Evolutionary conservation across 2,797 vertebrate species (phyloP).

Genomic region (Sylvilagus floridanus): DNA sequence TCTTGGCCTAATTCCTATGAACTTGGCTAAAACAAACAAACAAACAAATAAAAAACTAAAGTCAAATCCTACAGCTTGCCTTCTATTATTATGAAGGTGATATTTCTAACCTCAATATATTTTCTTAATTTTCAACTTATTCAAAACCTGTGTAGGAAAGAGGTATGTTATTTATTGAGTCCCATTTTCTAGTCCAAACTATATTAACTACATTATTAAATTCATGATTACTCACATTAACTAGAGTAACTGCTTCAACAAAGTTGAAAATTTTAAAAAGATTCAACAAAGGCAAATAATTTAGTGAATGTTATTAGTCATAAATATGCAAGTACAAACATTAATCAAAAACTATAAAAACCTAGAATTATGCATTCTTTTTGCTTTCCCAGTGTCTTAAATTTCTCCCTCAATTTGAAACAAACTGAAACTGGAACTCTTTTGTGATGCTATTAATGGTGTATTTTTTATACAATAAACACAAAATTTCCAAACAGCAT

Average conservation of each 20-base stretch:
- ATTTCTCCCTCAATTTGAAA: slow-evolving; percentile 28
- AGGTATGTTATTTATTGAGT: background rate
- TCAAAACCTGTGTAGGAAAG: background rate
- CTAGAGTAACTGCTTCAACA: slow-evolving; percentile 8
- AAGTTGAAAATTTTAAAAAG: slow-evolving; percentile 47
- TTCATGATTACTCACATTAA: background rate
- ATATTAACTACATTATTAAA: slow-evolving; percentile 15
- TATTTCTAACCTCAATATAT: background rate
- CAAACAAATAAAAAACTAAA: background rate
- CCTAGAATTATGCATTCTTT: background rate
- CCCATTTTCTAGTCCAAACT: background rate
- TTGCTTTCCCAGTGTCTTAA: background rate
- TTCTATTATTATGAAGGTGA: background rate
- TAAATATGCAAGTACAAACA: background rate
- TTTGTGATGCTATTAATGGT: background rate
- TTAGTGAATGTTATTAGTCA: slow-evolving; percentile 27
- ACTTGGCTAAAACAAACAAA: background rate
- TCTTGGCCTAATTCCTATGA: background rate
- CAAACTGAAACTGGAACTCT: background rate
- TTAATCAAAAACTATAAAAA: slow-evolving; percentile 16
- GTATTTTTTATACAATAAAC: background rate
- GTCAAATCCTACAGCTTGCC: background rate
- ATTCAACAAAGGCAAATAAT: background rate
- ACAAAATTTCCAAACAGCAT: background rate
- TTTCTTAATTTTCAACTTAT: slow-evolving; percentile 15